Evolutionary conservation across 2,797 vertebrate species (phyloP).

Genomic region (Molossus alvarezi): DNA sequence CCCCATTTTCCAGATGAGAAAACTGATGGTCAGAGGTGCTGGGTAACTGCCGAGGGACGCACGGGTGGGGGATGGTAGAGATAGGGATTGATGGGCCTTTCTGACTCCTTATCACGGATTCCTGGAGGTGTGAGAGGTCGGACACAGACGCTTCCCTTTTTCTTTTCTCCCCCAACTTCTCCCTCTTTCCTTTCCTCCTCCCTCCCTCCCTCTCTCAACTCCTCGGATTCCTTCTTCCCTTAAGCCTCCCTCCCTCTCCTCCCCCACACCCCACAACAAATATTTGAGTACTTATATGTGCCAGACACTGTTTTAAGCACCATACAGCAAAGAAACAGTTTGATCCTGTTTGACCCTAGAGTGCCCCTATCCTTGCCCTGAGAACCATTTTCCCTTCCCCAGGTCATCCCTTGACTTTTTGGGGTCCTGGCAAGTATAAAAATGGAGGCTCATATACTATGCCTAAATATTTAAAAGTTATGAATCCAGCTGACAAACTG

Average conservation of each 20-base stretch:
- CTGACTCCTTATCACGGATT: neutral
- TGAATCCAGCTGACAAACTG: conserved; percentile 21
- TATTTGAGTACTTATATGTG: neutral
- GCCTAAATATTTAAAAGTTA: conserved; percentile 72
- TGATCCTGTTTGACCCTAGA: neutral
- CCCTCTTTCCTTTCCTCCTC: neutral
- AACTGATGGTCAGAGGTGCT: neutral
- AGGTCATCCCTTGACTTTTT: neutral
- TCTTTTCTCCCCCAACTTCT: neutral
- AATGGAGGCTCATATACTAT: conserved; percentile 26
- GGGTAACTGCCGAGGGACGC: neutral
- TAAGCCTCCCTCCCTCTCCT: too few species aligned
- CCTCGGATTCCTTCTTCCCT: neutral
- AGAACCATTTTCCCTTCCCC: neutral
- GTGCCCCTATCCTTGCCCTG: neutral
- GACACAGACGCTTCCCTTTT: neutral
- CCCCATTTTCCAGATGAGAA: neutral
- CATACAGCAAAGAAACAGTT: neutral
- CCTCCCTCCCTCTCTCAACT: neutral
- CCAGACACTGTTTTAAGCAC: neutral
- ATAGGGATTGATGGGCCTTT: neutral
- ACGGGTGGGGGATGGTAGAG: neutral
- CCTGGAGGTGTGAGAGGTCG: neutral
- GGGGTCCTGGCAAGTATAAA: neutral
- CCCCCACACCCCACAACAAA: neutral